Evolutionary conservation across 2,797 vertebrate species (phyloP), one percentile per base, ranked within the genome.

Genomic region (Ctenosaura bakeri): DNA sequence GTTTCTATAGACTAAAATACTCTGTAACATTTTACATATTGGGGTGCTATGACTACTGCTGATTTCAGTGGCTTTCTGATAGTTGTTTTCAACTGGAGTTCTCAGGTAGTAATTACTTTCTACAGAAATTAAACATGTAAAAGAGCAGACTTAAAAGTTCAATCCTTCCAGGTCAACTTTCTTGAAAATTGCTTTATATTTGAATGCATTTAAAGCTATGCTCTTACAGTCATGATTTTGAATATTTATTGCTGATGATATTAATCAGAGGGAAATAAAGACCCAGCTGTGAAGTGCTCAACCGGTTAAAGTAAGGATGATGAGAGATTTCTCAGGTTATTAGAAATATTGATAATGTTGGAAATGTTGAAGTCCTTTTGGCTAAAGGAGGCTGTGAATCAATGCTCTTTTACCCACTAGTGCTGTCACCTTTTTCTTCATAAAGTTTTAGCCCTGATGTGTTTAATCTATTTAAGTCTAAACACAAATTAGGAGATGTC

Each of bases 21-120:
- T 91, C 54, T 84, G 26, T 14, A 88, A 86, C 54, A 84, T n/a
- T 79, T 86, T 83, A 84, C 2, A 29, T 88, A 66, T 62, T 29
- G 14, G 78, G 9, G 64, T 71, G 59, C 3, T 52, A 22, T 85
- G 20, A 83, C 84, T 38, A 29, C 87, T 29, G 9, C 66, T 88
- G 35, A 46, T 88, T 59, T 74, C 59, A 35, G 35, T 83, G 52
- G 5, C 35, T 73, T 54, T 71, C 35, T 82, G 50, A 83, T 35
- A 83, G 42, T 74, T 62, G 87, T 83, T 71, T 82, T 59, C 9
- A 18, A 83, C 3, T 71, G 9, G 14, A 52, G 4, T 59, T 56
- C 82, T 81, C 79, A 82, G 12, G 56, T 83, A 5, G 56, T 73
- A 59, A 73, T 46, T 54, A 32, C 46, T 54, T 32, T 24, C 26